A percentile compares a stretch with the other conserved stretches of the same genome.
Evolutionary conservation across 2,113 vertebrate species (phyloP).

Genomic region (Podilymbus podiceps): DNA sequence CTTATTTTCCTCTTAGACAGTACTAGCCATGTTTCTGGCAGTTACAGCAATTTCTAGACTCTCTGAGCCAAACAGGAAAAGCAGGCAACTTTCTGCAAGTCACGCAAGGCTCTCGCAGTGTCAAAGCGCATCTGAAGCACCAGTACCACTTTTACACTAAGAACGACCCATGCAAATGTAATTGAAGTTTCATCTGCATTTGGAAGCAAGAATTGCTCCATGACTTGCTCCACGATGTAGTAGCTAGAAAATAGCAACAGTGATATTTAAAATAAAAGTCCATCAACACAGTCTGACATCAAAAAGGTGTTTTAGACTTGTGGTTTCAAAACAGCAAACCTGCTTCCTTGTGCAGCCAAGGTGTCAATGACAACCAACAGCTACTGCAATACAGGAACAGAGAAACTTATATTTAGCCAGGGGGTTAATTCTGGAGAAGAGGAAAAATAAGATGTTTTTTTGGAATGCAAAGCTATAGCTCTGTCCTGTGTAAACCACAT

Average conservation of each 20-base stretch:
- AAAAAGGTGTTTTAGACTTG: not conserved
- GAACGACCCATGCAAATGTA: not conserved
- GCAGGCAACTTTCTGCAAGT: not conserved
- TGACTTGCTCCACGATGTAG: not conserved
- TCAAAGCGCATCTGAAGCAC: not conserved
- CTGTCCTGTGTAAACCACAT: not conserved
- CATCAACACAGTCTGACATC: not conserved
- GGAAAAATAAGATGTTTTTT: not conserved
- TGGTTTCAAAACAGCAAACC: not conserved
- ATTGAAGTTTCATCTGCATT: not conserved
- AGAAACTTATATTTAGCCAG: not conserved
- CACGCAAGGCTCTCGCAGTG: not conserved
- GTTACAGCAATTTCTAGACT: not conserved
- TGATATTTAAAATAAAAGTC: not conserved
- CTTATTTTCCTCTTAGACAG: not conserved
- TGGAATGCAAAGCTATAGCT: not conserved
- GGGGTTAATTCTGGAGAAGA: not conserved
- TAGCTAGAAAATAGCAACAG: not conserved
- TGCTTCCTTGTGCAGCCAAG: not conserved
- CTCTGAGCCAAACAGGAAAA: not conserved
- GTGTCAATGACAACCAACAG: not conserved
- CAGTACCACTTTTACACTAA: not conserved
- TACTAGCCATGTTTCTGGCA: not conserved
- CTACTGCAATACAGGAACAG: not conserved
- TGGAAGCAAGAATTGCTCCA: not conserved